Base-by-base conservation (phyloP, 2,797 vertebrate genomes). In the Allobates femoralis region DNA sequence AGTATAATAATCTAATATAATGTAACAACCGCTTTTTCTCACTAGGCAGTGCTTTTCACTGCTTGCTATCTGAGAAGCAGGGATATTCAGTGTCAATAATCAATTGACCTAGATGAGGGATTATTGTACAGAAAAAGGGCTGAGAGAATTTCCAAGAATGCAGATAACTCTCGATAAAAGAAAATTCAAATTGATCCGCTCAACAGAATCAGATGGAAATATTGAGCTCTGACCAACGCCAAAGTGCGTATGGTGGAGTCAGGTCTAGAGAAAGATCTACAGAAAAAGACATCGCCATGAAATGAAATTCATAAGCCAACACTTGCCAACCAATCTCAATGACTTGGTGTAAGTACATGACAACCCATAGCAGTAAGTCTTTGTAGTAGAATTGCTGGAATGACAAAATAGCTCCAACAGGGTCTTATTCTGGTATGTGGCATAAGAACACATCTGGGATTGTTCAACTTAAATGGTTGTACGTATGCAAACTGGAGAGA, bases 1-100 rank as follows among this genome's bases (percentile, higher is more conserved):
- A 94, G 90, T 92, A 88, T 94, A 96, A 96, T 96, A 93, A 97
- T 94, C 91, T 90, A 91, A 91, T 92, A 90, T 94, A 94, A 95
- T 93, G 93, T 92, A 92, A 94, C 90, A 94, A 91, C 88, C 91
- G 94, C 93, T 75, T 74, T 94, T 93, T 95, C 91, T 92, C 92
- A 91, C 90, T 91, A 92, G 93, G 90, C 90, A 91, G 90, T 91
- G 88, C 91, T 94, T 94, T 90, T 92, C 91, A 89, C 90, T 90
- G 75, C 90, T 92, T 89, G 86, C 83, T 75, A 73, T 87, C 81
- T 89, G 89, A 92, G 88, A 89, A 89, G 89, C 56, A 21, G 84
- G 91, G 91, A 90, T 90, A 92, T 89, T 91, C 90, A 85, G 73
- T 93, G 91, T 92, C 93, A 93, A 91, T 96, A 95, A 95, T 95